Evolutionary conservation across 30 jellyfish, hydroid and myxozoan genomes (phyloP).

Genomic region (Aurelia sp.): DNA sequence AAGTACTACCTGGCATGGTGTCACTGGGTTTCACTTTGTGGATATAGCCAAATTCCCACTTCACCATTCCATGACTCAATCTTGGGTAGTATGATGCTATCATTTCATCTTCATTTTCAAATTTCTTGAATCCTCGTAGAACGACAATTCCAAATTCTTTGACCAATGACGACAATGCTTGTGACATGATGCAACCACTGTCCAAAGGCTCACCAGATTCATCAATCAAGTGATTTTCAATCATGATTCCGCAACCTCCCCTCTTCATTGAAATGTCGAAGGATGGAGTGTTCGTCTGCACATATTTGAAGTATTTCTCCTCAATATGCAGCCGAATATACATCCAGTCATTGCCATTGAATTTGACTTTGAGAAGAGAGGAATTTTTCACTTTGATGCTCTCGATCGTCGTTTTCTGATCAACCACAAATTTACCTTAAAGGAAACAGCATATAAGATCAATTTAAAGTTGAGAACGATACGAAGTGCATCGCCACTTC

Average conservation of each 20-base stretch:
- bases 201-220: not conserved
- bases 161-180: slow-evolving; percentile 20
- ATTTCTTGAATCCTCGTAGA: slow-evolving; percentile 51
- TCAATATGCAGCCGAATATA: slow-evolving; percentile 7
- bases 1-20: slow-evolving; percentile 53
- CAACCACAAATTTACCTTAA: slow-evolving; percentile 5
- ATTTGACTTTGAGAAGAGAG: slow-evolving; percentile 9
- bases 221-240: not conserved
- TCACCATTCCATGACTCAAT: slow-evolving; percentile 27
- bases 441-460: no score
- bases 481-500: no score
- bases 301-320: not conserved
- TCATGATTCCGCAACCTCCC: slow-evolving; percentile 47
- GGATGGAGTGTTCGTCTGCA: not conserved
- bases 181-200: not conserved
- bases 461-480: no score
- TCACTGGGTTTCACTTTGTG: slow-evolving; percentile 9
- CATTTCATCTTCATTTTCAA: slow-evolving; percentile 16
- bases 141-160: slow-evolving; percentile 62
- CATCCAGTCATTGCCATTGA: slow-evolving; percentile 30
- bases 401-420: slow-evolving; percentile 9
- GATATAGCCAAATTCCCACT: slow-evolving; percentile 57
- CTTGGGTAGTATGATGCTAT: slow-evolving; percentile 14
- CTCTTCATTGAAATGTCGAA: slow-evolving; percentile 13
- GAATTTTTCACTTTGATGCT: not conserved